Conservation (phyloP, 2,888 invertebrate genomes). For the Eupsilia transversa region DNA sequence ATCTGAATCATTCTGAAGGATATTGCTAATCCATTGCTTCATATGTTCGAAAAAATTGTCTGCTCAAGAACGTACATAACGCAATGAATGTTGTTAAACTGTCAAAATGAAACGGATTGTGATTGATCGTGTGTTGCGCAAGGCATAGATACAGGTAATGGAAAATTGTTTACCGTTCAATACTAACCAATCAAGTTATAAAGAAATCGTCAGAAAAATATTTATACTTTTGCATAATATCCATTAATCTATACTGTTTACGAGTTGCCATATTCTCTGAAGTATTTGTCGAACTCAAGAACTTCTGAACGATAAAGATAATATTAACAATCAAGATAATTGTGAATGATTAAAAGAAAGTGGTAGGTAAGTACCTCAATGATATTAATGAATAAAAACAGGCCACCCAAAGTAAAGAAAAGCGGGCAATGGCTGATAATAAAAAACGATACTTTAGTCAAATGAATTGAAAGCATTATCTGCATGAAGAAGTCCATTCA, state of each 20-base stretch:
- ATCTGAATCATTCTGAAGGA: no score
- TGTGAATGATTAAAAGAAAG: constrained; percentile 15
- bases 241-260: constrained; percentile 9
- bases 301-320: constrained; percentile 24
- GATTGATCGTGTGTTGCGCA: no score
- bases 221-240: constrained; percentile 29
- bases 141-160: no score
- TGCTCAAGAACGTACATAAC: no score
- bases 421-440: constrained; percentile 28
- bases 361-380: not conserved
- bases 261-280: constrained; percentile 3
- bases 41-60: no score
- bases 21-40: no score
- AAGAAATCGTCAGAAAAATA: constrained; percentile 25
- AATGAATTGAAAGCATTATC: constrained; percentile 10
- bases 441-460: not conserved
- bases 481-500: not conserved
- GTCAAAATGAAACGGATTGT: no score
- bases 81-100: no score
- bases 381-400: not conserved
- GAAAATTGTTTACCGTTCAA: constrained; percentile 9
- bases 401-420: constrained; percentile 2
- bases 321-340: constrained; percentile 34
- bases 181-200: not conserved
- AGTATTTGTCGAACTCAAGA: constrained; percentile 36